phyloP scores from a whole-genome alignment of 2,797 vertebrate genomes.

The Pantherophis vulpinus region DNA sequence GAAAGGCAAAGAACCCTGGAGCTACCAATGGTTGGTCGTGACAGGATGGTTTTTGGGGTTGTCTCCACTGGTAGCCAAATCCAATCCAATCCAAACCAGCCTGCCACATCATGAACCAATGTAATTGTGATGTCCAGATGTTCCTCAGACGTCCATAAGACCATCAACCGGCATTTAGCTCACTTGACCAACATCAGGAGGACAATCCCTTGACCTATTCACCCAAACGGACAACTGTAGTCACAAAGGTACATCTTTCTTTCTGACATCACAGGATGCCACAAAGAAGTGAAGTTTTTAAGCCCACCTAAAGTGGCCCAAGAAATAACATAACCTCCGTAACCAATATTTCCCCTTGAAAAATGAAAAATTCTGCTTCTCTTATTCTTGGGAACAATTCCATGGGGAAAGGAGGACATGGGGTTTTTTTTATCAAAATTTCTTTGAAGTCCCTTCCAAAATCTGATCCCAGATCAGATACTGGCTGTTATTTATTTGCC shows the following conservation, averaged over 20 bases:
- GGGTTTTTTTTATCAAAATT: background rate
- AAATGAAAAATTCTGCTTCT: background rate
- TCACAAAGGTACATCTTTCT: too few relatives aligned
- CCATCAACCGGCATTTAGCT: too few relatives aligned
- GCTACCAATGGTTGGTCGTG: rapidly evolving
- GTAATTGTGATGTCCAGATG: background rate
- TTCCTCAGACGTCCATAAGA: background rate
- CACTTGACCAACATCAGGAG: background rate
- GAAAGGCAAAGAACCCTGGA: background rate
- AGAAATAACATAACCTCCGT: background rate
- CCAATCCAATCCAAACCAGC: background rate
- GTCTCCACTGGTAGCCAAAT: background rate
- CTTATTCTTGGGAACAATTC: background rate
- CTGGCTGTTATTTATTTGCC: rapidly evolving
- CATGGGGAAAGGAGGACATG: background rate
- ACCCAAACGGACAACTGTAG: background rate
- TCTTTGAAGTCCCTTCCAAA: background rate
- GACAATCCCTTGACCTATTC: too few relatives aligned
- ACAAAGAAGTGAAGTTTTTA: background rate
- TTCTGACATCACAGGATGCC: background rate
- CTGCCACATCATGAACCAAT: background rate
- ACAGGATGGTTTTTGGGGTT: background rate
- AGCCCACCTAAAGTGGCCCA: background rate
- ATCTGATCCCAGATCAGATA: too few relatives aligned
- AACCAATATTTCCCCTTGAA: background rate